A percentile compares a stretch with the other conserved stretches of the same genome.
These are phyloP conservation scores for Eubucco bourcierii DNA, from an alignment of 2,113 vertebrate species.

Conservation along the genomic window DNA sequence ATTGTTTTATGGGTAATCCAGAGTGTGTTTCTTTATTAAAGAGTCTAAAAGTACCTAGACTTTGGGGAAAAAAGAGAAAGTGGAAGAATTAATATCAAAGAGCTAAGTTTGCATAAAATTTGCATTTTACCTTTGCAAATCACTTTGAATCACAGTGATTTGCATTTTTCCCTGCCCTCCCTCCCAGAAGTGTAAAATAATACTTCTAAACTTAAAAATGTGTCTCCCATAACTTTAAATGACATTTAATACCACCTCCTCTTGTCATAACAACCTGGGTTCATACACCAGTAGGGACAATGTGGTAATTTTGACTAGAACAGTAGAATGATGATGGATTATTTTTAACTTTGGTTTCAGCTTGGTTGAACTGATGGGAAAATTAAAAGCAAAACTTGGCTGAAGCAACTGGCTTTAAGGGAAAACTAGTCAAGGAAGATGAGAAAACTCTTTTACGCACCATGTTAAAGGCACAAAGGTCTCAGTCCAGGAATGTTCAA, in stretches of 20 bases:
- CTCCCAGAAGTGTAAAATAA: background rate
- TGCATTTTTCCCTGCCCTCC: background rate
- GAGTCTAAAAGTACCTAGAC: background rate
- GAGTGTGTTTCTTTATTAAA: background rate
- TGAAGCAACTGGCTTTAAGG: background rate
- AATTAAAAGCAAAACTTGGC: background rate
- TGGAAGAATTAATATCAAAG: background rate
- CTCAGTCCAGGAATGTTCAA: background rate
- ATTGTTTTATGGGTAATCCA: background rate
- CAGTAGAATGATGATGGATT: constrained; percentile 15
- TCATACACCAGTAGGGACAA: background rate
- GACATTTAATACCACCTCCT: background rate
- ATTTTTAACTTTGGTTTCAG: constrained; percentile 18
- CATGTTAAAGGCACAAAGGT: background rate
- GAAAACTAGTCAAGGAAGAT: background rate
- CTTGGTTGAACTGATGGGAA: background rate
- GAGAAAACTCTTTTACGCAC: background rate
- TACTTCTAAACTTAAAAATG: background rate
- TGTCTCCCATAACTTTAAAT: background rate
- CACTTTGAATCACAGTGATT: background rate
- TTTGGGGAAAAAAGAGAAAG: background rate
- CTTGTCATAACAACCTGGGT: background rate
- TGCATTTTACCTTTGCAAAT: background rate
- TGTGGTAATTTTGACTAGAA: background rate
- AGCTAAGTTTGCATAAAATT: background rate